Base-by-base conservation (phyloP, 2,888 invertebrate genomes). In the Drosophila kanekoi region DNA sequence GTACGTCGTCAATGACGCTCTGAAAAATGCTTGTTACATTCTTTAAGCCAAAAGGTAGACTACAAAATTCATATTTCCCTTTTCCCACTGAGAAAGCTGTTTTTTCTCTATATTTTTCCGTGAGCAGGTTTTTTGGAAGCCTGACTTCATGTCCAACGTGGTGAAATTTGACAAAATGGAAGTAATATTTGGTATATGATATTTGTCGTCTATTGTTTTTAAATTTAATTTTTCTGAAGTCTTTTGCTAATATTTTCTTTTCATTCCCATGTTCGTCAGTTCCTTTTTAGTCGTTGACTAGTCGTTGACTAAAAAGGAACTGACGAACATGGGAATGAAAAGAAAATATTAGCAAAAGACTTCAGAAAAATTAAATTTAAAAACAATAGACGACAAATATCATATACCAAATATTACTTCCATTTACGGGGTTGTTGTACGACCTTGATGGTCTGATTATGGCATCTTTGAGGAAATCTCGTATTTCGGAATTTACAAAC, bases 11-110 rank as follows among this genome's bases (percentile, higher is more conserved):
- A 13, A 43, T 43, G 43, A 13, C 43, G 4, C 43, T 9, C 11
- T 43, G 23, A 23, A 43, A 43, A 23, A 43, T 23, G 5, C 43
- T 43, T 13, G 41, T 13, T 20, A 20, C 41, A 20, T 18, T 49
- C 14, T 38, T 59, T 3, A 41, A 43, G 0, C 52, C 53, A 8
- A 65, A 65, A n/a, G 58, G 33, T 4, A 60, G 44, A 18, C 51
- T 10, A 6, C 13, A 37, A 23, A 47, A 56, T 11, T 56, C 93
- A 93, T 33, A 40, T 9, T 41, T 28, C 28, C 44, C 23, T 10
- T 23, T 45, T 11, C 49, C 57, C 3, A 62, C 57, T 1, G 67
- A 41, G 14, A 56, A 60, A 2, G 57, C 23, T 4, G 57, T 57
- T 43, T 62, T 61, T 28, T 58, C 33, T 52, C 48, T 47, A 33